These are phyloP conservation scores for Achlya flavicornis DNA, from an alignment of 2,888 invertebrate species.

Conservation along the genomic window DNA sequence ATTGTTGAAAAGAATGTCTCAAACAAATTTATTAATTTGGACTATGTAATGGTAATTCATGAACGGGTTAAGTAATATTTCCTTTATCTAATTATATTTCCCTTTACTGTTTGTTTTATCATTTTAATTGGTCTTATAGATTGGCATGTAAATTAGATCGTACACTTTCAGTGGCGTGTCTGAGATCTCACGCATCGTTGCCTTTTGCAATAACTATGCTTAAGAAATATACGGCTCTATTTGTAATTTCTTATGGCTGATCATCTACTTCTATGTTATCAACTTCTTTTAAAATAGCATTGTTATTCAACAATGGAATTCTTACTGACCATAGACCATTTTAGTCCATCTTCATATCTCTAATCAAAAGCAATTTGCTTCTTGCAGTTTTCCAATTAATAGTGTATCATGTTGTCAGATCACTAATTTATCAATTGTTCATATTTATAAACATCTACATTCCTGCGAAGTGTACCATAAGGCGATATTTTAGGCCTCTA, in stretches of 20 bases:
- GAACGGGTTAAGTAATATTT: not conserved
- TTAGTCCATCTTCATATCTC: not conserved
- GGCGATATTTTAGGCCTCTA: not conserved
- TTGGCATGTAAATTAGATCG: conserved; percentile 33
- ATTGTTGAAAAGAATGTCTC: too few species aligned
- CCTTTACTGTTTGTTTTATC: not conserved
- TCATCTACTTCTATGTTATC: not conserved
- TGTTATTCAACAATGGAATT: not conserved
- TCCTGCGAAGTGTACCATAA: not conserved
- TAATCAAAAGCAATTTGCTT: not conserved
- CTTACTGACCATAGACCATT: not conserved
- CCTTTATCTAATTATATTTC: not conserved
- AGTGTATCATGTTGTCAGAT: not conserved
- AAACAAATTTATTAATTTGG: not conserved
- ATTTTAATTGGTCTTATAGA: conserved; percentile 20
- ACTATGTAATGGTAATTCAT: too few species aligned
- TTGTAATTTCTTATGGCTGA: not conserved
- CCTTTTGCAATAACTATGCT: conserved; percentile 18
- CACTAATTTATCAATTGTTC: not conserved
- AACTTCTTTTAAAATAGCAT: not conserved
- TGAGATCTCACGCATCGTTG: conserved; percentile 42
- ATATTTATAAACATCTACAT: not conserved
- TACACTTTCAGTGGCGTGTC: conserved; percentile 35
- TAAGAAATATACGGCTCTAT: conserved; percentile 1
- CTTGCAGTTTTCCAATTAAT: not conserved